These are phyloP conservation scores for Meloidogyne hapla DNA, from an alignment of 1,140 invertebrate genomes.

Conservation along the genomic window DNA sequence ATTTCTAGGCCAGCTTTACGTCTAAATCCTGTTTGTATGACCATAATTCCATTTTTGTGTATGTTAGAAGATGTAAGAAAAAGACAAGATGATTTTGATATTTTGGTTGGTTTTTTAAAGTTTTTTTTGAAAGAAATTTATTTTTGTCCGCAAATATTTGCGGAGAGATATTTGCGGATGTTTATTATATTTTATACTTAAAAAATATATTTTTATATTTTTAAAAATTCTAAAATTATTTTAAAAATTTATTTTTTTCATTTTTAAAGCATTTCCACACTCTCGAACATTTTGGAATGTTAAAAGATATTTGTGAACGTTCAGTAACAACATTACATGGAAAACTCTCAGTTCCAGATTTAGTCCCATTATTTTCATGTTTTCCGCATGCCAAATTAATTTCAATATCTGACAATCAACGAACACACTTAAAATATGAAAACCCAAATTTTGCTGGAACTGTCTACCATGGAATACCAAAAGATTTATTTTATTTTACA, in stretches of 20 bases:
- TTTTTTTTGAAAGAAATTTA: too few relatives aligned
- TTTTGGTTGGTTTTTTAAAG: not conserved
- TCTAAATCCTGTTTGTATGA: slow-evolving; percentile 1
- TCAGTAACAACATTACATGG: slow-evolving; percentile 24
- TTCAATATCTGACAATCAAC: slow-evolving; percentile 33
- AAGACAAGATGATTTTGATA: slow-evolving; percentile 10
- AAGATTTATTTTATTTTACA: slow-evolving; percentile 1
- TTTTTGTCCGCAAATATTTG: too few relatives aligned
- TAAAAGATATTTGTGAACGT: not conserved
- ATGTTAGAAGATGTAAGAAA: slow-evolving; percentile 14
- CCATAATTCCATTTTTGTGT: slow-evolving; percentile 4
- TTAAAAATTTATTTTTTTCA: not conserved
- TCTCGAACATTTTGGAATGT: slow-evolving; percentile 12
- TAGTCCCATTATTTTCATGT: slow-evolving; percentile 25
- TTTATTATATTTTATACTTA: too few relatives aligned
- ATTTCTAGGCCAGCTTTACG: slow-evolving; percentile 9
- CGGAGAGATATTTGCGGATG: too few relatives aligned
- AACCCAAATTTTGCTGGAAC: slow-evolving; percentile 23
- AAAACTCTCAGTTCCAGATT: not conserved
- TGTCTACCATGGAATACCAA: slow-evolving; percentile 29
- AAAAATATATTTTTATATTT: too few relatives aligned
- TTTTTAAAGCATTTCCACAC: slow-evolving; percentile 8
- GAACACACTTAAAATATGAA: not conserved
- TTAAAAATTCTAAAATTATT: too few relatives aligned
- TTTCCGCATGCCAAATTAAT: slow-evolving; percentile 17